These are phyloP conservation scores for Vidua chalybeata DNA, from an alignment of 2,113 vertebrate genomes.

Conservation along the genomic window DNA sequence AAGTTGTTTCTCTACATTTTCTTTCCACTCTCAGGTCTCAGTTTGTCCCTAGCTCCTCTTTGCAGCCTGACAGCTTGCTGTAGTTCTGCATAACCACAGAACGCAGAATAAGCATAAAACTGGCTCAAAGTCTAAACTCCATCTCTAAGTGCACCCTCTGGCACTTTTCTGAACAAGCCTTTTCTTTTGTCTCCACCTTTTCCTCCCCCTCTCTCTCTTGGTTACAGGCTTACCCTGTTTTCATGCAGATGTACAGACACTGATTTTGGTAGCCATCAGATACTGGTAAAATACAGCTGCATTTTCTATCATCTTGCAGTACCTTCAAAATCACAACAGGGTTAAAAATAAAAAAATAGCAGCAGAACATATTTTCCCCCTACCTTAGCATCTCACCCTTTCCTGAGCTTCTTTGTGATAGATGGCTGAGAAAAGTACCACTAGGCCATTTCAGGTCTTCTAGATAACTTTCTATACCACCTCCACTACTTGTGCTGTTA, in stretches of 20 bases:
- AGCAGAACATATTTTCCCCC: neutral
- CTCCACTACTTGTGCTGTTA: neutral
- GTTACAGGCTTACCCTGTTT: neutral
- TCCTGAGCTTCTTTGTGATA: neutral
- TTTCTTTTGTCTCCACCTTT: neutral
- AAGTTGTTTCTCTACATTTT: neutral
- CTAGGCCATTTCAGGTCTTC: slow-evolving; percentile 14
- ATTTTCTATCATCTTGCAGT: neutral
- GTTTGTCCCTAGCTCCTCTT: neutral
- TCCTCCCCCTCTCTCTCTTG: neutral
- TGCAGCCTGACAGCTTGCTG: neutral
- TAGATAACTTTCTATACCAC: slow-evolving; percentile 41
- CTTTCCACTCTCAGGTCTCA: neutral
- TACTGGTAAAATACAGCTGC: neutral
- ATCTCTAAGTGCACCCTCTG: neutral
- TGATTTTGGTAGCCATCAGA: neutral
- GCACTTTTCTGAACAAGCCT: neutral
- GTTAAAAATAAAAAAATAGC: neutral
- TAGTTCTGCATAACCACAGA: neutral
- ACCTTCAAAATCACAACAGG: neutral
- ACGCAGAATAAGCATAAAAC: neutral
- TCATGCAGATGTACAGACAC: neutral
- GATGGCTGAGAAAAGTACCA: neutral
- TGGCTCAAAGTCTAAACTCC: neutral
- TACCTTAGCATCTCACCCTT: neutral